Base-by-base conservation (phyloP, 2,797 vertebrate genomes). In the Morus bassanus region DNA sequence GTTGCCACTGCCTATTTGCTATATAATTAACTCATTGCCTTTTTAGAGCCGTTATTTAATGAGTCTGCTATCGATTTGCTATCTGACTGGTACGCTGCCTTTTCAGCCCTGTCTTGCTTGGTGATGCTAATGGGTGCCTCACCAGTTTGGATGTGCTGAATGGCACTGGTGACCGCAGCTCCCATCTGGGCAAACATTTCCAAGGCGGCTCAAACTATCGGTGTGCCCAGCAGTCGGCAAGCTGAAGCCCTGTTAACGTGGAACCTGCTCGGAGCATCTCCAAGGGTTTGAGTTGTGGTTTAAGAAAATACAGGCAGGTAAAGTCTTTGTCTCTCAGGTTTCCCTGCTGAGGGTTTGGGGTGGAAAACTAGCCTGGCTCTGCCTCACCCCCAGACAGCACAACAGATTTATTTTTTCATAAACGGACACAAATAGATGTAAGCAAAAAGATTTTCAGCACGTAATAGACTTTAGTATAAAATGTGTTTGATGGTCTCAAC, bases 291-390 rank as follows among this genome's bases (percentile, higher is more conserved):
- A 7, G 31, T 30, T 50, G 41, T 14, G 46, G 28, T 31, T 84
- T 63, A 74, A 74, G 48, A 72, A 84, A 68, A 51, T 37, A 17
- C 24, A 56, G 4, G 6, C 13, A 28, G 45, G 25, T 35, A 6
- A 53, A 60, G 41, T 48, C 35, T 43, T 63, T 43, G 35, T 18
- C 37, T n/a, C 61, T 21, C 73, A 19, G 8, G 14, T 77, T 73
- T 35, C 23, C 30, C 16, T 37, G 24, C 13, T 1, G 8, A 59
- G 22, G 22, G 11, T 73, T 76, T 72, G 56, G n/a, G 24, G 30
- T 53, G 59, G 27, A 53, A 83, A 60, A 79, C 12, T 10, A 46
- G n/a, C 19, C 21, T 0, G 2, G 22, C 0, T 1, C 14, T 30
- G 23, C 10, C 30, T 85, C 31, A 18, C 14, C 31, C 25, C 43